These are phyloP conservation scores for Coelopa frigida DNA, from an alignment of 1,140 invertebrate genomes.

Conservation along the genomic window DNA sequence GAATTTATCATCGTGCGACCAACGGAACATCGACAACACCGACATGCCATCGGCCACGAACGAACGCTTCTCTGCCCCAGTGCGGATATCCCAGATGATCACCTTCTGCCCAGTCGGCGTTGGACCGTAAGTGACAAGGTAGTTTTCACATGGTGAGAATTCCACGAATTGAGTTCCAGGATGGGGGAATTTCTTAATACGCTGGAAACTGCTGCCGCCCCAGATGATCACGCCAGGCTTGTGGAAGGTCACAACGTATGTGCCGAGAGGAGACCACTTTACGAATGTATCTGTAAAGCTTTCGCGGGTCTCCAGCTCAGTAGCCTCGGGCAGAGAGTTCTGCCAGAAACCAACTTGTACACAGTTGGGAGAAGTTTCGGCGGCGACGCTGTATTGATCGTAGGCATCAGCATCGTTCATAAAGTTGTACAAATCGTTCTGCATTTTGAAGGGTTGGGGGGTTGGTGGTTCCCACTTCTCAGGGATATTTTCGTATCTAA, in stretches of 20 bases:
- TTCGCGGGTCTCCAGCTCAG: slow-evolving; percentile 71
- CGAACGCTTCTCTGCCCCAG: slow-evolving; percentile 84
- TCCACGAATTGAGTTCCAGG: slow-evolving; percentile 89
- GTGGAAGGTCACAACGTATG: slow-evolving; percentile 94
- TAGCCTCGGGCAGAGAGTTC: slow-evolving; percentile 83
- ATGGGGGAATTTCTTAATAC: slow-evolving; percentile 88
- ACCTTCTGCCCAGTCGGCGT: slow-evolving; percentile 62
- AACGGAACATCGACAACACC: slow-evolving; percentile 90
- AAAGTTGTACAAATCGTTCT: slow-evolving; percentile 87
- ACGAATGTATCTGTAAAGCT: slow-evolving; percentile 73
- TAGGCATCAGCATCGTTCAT: slow-evolving; percentile 87
- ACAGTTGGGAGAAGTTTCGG: slow-evolving; percentile 58
- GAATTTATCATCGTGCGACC: slow-evolving; percentile 96
- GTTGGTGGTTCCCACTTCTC: slow-evolving; percentile 88
- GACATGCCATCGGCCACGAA: slow-evolving; percentile 77
- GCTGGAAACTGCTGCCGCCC: slow-evolving; percentile 89
- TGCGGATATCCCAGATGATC: slow-evolving; percentile 91
- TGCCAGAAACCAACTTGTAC: slow-evolving; percentile 82
- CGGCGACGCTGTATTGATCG: slow-evolving; percentile 91
- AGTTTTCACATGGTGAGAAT: slow-evolving; percentile 97
- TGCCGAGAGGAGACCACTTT: slow-evolving; percentile 95
- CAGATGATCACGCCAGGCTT: slow-evolving; percentile 91
- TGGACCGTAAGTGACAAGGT: slow-evolving; percentile 85
- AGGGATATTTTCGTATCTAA: slow-evolving; percentile 80
- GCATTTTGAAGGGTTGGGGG: slow-evolving; percentile 76